Conservation (phyloP, 2,888 invertebrate species). For the Eubasilissa splendida region DNA sequence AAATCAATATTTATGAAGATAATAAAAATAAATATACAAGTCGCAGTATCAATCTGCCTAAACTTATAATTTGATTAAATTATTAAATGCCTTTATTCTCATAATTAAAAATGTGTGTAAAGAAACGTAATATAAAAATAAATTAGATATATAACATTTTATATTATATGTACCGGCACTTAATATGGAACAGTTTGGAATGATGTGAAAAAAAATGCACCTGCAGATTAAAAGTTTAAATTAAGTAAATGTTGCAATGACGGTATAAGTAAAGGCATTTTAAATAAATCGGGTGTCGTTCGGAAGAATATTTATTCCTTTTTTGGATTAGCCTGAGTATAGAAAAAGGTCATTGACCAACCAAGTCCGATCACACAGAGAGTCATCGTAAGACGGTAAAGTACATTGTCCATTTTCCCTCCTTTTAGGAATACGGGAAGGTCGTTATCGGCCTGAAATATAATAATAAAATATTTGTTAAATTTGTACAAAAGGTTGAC, state of each 20-base stretch:
- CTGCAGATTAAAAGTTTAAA: not conserved
- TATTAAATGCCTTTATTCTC: not conserved
- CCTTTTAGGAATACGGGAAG: slow-evolving; percentile 64
- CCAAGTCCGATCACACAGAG: not conserved
- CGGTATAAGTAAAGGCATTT: slow-evolving; percentile 6
- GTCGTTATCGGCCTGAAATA: slow-evolving; percentile 63
- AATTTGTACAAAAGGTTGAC: no score
- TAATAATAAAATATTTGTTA: not conserved
- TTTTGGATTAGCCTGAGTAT: not conserved
- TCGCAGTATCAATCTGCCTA: not conserved
- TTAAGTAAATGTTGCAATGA: slow-evolving; percentile 5
- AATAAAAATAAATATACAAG: slow-evolving; percentile 1
- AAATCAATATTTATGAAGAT: not conserved
- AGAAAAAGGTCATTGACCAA: not conserved
- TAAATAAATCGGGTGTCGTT: slow-evolving; percentile 12
- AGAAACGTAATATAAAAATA: not conserved
- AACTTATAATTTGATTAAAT: not conserved
- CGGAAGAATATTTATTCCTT: not conserved
- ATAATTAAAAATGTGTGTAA: slow-evolving; percentile 15
- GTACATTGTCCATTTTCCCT: slow-evolving; percentile 63
- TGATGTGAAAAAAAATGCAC: not conserved
- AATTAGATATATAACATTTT: not conserved
- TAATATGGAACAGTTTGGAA: slow-evolving; percentile 11
- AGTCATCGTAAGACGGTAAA: slow-evolving; percentile 61
- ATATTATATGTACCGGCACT: not conserved